phyloP scores from a whole-genome alignment of 2,113 vertebrate species.

The Xyrauchen texanus region DNA sequence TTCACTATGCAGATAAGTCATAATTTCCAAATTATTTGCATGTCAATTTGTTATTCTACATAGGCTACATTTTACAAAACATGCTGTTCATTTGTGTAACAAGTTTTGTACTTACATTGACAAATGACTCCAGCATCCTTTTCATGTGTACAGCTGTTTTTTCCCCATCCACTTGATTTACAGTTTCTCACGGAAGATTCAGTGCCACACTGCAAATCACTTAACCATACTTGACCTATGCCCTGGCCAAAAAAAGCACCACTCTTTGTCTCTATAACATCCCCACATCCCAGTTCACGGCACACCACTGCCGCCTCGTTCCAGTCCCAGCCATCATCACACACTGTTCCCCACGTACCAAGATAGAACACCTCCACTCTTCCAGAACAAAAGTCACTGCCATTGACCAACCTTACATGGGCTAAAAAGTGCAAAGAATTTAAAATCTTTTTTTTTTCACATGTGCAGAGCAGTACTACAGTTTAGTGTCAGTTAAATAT shows the following conservation, averaged over 20 bases:
- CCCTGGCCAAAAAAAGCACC: background rate
- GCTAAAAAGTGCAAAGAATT: too few species aligned
- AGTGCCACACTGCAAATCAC: background rate
- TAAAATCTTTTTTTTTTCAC: too few species aligned
- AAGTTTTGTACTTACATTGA: background rate
- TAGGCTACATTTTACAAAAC: too few species aligned
- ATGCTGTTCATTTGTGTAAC: too few species aligned
- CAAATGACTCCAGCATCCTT: background rate
- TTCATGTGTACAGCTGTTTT: background rate
- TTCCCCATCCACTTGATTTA: background rate
- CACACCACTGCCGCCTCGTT: background rate
- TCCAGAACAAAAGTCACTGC: slow-evolving; percentile 26
- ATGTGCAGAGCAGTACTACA: too few species aligned
- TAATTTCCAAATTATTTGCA: too few species aligned
- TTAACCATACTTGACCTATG: background rate
- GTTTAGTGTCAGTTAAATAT: too few species aligned
- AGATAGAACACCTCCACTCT: slow-evolving; percentile 26
- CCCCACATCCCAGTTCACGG: background rate
- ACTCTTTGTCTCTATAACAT: background rate
- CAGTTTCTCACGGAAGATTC: background rate
- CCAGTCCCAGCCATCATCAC: background rate
- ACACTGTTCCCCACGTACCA: slow-evolving; percentile 22
- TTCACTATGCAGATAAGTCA: too few species aligned
- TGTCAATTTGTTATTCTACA: too few species aligned
- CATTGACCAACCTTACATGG: background rate